Conservation (phyloP, 2,797 vertebrate species). For the Cottoperca gobio region DNA sequence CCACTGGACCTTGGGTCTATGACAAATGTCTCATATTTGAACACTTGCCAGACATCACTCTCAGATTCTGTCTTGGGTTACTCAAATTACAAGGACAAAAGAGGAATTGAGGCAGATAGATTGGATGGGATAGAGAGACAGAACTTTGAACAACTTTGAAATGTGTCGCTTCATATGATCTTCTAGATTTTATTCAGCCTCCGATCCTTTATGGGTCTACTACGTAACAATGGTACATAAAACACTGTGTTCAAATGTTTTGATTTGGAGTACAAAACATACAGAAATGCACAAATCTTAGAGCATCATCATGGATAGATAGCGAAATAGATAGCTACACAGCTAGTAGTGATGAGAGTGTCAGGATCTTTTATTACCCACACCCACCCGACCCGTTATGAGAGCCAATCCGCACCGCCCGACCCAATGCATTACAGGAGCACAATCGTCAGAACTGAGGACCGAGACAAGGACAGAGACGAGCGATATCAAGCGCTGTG, state of each 20-base stretch:
- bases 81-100: conserved; percentile 56
- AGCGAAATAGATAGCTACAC: not conserved
- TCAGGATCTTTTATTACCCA: too few species aligned
- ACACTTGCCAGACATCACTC: conserved; percentile 57
- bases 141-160: conserved; percentile 5
- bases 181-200: not conserved
- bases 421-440: too few species aligned
- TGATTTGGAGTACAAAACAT: not conserved
- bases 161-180: not conserved
- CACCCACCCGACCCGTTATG: too few species aligned
- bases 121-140: not conserved
- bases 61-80: conserved; percentile 39
- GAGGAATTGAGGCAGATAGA: conserved; percentile 12
- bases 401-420: too few species aligned
- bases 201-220: not conserved
- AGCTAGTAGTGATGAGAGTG: not conserved
- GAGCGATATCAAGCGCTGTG: too few species aligned
- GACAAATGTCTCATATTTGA: conserved; percentile 67
- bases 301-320: not conserved
- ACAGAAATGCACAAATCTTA: not conserved
- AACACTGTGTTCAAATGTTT: not conserved
- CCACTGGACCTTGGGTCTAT: conserved; percentile 43
- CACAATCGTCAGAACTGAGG: too few species aligned
- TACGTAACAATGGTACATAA: too few species aligned
- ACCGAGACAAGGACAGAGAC: too few species aligned